phyloP scores from a whole-genome alignment of 2,888 invertebrate species.

The Lysandra bellargus region DNA sequence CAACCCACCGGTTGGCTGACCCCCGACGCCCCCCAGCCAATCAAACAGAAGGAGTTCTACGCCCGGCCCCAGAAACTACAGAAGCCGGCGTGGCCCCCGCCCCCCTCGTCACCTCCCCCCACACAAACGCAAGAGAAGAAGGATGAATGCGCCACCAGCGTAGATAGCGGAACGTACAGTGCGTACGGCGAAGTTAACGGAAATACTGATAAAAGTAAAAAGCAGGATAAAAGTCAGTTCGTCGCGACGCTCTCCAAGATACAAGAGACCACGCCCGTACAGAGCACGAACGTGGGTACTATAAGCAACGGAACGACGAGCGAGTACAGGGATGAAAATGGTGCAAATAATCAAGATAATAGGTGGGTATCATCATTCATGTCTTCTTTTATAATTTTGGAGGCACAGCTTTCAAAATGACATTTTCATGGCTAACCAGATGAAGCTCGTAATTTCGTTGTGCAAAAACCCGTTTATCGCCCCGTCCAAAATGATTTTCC shows the following conservation, averaged over 20 bases:
- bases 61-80: constrained; percentile 89
- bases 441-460: not conserved
- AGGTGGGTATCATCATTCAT: constrained; percentile 54
- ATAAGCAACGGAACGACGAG: constrained; percentile 69
- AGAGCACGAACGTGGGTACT: constrained; percentile 61
- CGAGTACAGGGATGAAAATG: constrained; percentile 61
- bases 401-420: not conserved
- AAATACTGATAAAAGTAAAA: constrained; percentile 62
- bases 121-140: constrained; percentile 62
- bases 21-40: constrained; percentile 72
- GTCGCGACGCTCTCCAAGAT: constrained; percentile 83
- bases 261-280: constrained; percentile 80
- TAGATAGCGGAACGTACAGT: constrained; percentile 72
- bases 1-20: constrained; percentile 82
- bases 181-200: constrained; percentile 74
- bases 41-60: constrained; percentile 86
- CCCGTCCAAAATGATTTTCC: too few relatives aligned
- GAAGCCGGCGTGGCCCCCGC: constrained; percentile 86
- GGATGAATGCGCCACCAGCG: constrained; percentile 73
- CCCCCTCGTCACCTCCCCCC: constrained; percentile 66
- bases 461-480: not conserved
- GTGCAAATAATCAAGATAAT: constrained; percentile 67
- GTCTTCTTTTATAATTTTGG: not conserved
- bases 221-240: constrained; percentile 75
- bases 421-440: too few relatives aligned